Base-by-base conservation (phyloP, 2,113 vertebrate genomes). In the Vulpes vulpes region DNA sequence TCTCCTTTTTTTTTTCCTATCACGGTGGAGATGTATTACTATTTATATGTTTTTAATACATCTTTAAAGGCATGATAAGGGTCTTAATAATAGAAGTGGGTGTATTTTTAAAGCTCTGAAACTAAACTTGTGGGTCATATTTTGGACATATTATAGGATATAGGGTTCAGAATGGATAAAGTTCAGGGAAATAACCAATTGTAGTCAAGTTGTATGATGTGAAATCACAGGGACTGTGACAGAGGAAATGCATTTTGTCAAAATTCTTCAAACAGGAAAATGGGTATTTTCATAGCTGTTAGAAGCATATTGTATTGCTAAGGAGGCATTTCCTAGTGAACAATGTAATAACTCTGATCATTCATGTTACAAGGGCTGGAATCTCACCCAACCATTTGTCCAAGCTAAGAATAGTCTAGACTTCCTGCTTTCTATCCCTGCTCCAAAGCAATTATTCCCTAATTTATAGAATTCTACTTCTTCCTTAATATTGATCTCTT, bases 191-290 rank as follows among this genome's bases (percentile, higher is more conserved):
- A 53, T 1, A 60, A 17, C 30, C 57, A 57, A 22, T 62, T 27
- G 16, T 60, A 81, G 51, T 51, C 27, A 67, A 53, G 30, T n/a
- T 65, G 30, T 43, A 9, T 38, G 60, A 9, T 15, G 10, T 55
- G 78, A 84, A 89, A 64, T 59, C 74, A 73, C 25, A 51, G 23
- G 27, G 9, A 35, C 51, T 51, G 81, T 65, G 81, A 90, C 38
- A 64, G 51, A 53, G 2, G 59, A 96, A 76, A 80, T 30, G 15
- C 0, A 74, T 88, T 93, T 89, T 89, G 27, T 79, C 60, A 92
- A 78, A 79, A 74, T 12, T 59, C 67, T 79, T 92, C 91, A 80
- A 32, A 74, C 53, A n/a, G 80, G 71, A 94, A 90, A 76, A 22
- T 30, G 30, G 53, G 17, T 81, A 53, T 81, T 88, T 90, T 84